phyloP scores from a whole-genome alignment of 2,888 invertebrate species.

The Poecilus cupreus region DNA sequence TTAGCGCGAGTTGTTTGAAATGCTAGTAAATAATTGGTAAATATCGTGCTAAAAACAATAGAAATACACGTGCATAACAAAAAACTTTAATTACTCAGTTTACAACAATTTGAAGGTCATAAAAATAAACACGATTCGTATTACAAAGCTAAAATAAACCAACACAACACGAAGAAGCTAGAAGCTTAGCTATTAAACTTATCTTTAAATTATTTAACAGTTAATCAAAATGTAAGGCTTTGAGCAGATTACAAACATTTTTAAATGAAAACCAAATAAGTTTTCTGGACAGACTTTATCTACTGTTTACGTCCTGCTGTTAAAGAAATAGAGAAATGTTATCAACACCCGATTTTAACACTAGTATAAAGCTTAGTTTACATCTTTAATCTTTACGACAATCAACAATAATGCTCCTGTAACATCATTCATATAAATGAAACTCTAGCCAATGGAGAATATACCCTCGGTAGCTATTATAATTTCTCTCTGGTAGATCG shows the following conservation, averaged over 20 bases:
- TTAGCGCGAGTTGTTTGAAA: constrained; percentile 2
- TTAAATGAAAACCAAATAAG: constrained; percentile 33
- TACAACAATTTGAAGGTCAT: constrained; percentile 37
- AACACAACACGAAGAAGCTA: constrained; percentile 11
- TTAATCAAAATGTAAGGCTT: constrained; percentile 25
- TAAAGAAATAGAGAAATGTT: constrained; percentile 42
- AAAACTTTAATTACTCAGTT: constrained; percentile 32
- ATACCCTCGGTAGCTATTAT: constrained; percentile 32
- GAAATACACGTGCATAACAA: constrained; percentile 32
- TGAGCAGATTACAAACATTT: constrained; percentile 33
- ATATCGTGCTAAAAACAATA: constrained; percentile 35
- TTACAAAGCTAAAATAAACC: constrained; percentile 11
- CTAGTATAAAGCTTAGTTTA: constrained; percentile 41
- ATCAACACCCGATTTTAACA: constrained; percentile 39
- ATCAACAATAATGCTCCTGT: constrained; percentile 41
- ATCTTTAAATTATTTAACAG: constrained; percentile 35
- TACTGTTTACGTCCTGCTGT: constrained; percentile 27
- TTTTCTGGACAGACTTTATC: constrained; percentile 23
- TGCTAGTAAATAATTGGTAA: constrained; percentile 13
- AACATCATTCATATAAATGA: constrained; percentile 42
- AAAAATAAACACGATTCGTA: constrained; percentile 9
- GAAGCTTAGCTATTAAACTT: constrained; percentile 4
- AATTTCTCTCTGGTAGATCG: constrained; percentile 35
- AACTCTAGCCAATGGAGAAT: constrained; percentile 3
- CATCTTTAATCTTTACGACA: constrained; percentile 38